Conservation (phyloP, 2,113 vertebrate genomes). For the Pollimyrus isidori region DNA sequence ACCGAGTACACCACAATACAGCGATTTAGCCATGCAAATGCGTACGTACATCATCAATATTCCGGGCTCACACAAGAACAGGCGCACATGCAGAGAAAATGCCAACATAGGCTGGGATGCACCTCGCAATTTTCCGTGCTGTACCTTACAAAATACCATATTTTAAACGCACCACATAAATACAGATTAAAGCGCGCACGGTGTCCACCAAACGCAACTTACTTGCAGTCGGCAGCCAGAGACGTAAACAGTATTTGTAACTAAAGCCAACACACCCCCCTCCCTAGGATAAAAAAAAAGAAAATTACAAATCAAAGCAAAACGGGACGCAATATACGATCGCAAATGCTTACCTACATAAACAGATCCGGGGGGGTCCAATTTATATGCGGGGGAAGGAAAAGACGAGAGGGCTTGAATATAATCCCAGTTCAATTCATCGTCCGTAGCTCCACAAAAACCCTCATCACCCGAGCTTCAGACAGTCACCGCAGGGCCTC, state of each 20-base stretch:
- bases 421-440: constrained; percentile 56
- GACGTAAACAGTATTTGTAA: constrained; percentile 1
- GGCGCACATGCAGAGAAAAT: not conserved
- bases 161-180: not conserved
- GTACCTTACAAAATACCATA: not conserved
- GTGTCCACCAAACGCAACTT: not conserved
- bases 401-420: constrained; percentile 43
- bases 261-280: constrained; percentile 8
- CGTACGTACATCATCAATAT: not conserved
- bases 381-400: constrained; percentile 55
- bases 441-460: constrained; percentile 43
- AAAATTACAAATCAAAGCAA: not conserved
- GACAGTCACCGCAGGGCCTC: constrained; percentile 8
- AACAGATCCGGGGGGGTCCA: constrained; percentile 67
- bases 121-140: not conserved
- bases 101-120: not conserved
- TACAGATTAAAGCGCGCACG: not conserved
- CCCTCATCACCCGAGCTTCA: constrained; percentile 35
- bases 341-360: constrained; percentile 64
- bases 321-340: constrained; percentile 26
- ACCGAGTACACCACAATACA: not conserved
- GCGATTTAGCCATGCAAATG: not conserved
- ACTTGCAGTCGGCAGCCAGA: not conserved
- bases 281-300: not conserved
- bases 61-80: not conserved